Percentiles rank a stretch among this genome's conserved stretches.
Conservation (phyloP, 2,888 invertebrate genomes). For the Microctonus brassicae region DNA sequence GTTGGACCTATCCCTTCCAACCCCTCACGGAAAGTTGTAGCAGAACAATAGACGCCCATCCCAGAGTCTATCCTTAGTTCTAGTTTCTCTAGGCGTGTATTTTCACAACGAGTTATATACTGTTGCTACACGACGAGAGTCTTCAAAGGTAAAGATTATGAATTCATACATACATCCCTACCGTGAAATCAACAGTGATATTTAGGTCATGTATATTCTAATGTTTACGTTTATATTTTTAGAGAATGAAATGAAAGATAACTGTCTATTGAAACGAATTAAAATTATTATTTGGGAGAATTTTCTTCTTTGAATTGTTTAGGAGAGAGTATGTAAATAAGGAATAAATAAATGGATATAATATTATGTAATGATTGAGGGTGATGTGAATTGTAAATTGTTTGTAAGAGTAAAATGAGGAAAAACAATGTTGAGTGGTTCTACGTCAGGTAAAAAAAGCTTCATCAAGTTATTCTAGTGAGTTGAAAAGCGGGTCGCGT, state of each 20-base stretch:
- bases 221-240: no score
- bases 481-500: background rate
- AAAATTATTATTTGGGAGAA: no score
- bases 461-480: background rate
- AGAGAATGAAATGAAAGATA: no score
- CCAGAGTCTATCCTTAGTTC: constrained; percentile 1
- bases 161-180: constrained; percentile 4
- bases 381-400: background rate
- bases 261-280: no score
- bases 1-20: background rate
- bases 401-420: background rate
- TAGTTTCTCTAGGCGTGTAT: constrained; percentile 12
- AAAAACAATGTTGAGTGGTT: background rate
- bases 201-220: background rate
- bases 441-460: background rate
- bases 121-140: constrained; percentile 1
- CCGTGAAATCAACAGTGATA: constrained; percentile 1
- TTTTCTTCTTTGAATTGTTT: no score
- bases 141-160: constrained; percentile 18
- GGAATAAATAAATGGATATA: no score
- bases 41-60: constrained; percentile 13
- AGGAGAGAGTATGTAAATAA: no score
- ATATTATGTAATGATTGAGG: no score
- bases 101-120: constrained; percentile 2
- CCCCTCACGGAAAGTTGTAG: constrained; percentile 1